Evolutionary conservation across 2,888 invertebrate species (phyloP).

Genomic region (Lepidonotus clava): DNA sequence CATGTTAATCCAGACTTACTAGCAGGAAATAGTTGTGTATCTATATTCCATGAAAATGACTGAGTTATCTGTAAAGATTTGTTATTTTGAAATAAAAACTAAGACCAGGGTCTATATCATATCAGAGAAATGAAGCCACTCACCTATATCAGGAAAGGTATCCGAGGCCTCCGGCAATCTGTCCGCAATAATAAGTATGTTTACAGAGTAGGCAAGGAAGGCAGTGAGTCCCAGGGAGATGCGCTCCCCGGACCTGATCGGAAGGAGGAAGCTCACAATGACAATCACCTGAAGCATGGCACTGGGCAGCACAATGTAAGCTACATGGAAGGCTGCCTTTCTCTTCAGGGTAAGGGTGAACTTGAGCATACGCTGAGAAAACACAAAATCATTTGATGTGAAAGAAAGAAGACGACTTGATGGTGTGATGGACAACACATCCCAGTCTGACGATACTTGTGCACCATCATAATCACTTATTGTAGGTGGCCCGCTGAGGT

Average conservation of each 20-base stretch:
- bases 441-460: neutral
- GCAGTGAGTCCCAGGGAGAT: neutral
- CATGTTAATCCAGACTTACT: too few relatives aligned
- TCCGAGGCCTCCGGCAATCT: slow-evolving; percentile 11
- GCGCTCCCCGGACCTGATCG: neutral
- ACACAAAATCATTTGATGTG: neutral
- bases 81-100: too few relatives aligned
- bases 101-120: neutral
- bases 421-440: neutral
- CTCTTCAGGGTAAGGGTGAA: neutral
- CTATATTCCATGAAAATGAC: too few relatives aligned
- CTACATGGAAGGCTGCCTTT: neutral
- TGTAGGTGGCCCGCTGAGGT: neutral
- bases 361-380: neutral
- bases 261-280: neutral
- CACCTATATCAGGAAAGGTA: neutral
- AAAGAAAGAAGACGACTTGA: neutral
- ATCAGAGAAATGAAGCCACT: neutral
- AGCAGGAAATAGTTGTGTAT: too few relatives aligned
- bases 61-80: too few relatives aligned
- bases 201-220: neutral
- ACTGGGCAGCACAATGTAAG: neutral
- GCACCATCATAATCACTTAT: neutral
- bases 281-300: neutral
- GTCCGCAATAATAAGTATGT: neutral